Evolutionary conservation across 2,797 vertebrate genomes (phyloP).

Genomic region (Thripadectes ignobilis): DNA sequence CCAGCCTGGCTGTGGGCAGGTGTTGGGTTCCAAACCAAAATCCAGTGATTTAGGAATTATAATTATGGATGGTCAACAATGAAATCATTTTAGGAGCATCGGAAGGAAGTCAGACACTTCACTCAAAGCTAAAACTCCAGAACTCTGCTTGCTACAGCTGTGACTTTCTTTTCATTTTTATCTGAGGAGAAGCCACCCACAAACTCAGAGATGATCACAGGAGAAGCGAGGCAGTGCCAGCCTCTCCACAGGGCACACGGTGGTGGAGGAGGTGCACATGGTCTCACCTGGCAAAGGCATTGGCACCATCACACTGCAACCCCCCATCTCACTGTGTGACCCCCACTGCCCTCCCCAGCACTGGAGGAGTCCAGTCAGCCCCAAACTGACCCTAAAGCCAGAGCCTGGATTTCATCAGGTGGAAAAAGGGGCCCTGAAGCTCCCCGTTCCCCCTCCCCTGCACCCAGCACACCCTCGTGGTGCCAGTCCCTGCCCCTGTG

Average conservation of each 20-base stretch:
- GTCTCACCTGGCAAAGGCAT: background rate
- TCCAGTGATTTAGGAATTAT: background rate
- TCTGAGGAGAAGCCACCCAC: background rate
- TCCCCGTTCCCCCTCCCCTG: background rate
- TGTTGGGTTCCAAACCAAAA: background rate
- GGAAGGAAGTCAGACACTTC: background rate
- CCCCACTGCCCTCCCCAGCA: background rate
- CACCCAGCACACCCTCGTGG: fast-evolving
- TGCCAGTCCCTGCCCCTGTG: background rate
- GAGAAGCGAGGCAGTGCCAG: background rate
- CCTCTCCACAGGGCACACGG: fast-evolving
- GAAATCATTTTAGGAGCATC: background rate
- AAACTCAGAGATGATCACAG: background rate
- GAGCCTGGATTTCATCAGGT: fast-evolving
- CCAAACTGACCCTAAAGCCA: background rate
- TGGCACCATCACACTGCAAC: background rate
- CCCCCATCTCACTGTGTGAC: background rate
- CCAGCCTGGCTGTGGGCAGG: background rate
- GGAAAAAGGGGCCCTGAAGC: background rate
- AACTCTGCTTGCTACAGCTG: background rate
- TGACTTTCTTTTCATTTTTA: background rate
- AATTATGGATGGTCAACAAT: background rate
- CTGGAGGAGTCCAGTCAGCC: background rate
- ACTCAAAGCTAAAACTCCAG: background rate
- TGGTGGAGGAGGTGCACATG: background rate